Evolutionary conservation across 2,888 invertebrate species (phyloP), one percentile per base, ranked within the genome.

Genomic region (Microctonus aethiopoides): DNA sequence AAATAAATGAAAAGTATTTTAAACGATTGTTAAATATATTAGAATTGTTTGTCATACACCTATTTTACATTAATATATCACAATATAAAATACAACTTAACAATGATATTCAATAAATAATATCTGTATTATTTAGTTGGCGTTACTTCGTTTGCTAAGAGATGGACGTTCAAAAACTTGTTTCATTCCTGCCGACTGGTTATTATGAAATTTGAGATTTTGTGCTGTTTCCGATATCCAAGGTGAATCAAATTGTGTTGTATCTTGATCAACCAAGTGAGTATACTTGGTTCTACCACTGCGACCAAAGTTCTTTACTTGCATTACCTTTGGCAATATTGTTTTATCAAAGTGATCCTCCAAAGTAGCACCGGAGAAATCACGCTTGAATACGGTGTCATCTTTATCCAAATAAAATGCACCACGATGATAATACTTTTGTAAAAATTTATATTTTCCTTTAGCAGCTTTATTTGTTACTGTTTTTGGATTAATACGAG

Each of bases 301-400:
- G 1, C 99, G 93, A 11, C 99, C 99, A 87, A 99, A 99, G 88
- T 99, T 99, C 89, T 99, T 99, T 54, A 99, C 99, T 91, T 99
- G 99, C 99, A 99, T 99, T 78, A 99, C 99, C 90, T 99, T 98
- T 1, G 99, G 99, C 73, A 99, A 87, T 77, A 99, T 95, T 32
- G 98, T 97, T 88, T 99, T 99, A 86, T 99, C 98, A 86, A 99
- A 99, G 87, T 98, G 98, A 91, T 99, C 99, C 81, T 99, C 99
- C 80, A 99, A 87, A 0, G 99, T 99, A 0, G 98, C 94, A 69
- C 95, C 95, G 0, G 98, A 95, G 87, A 97, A 98, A 84, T 99
- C 97, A 79, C 97, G 91, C 84, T 95, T 96, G 82, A 93, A 93
- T 16, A 98, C 93, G 41, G 94, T 93, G 66, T 97, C 95, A 77